Percentiles rank a stretch among this genome's conserved stretches.
These are phyloP conservation scores for Lagothrix lagotricha DNA, from an alignment of 2,797 vertebrate genomes.

Conservation along the genomic window DNA sequence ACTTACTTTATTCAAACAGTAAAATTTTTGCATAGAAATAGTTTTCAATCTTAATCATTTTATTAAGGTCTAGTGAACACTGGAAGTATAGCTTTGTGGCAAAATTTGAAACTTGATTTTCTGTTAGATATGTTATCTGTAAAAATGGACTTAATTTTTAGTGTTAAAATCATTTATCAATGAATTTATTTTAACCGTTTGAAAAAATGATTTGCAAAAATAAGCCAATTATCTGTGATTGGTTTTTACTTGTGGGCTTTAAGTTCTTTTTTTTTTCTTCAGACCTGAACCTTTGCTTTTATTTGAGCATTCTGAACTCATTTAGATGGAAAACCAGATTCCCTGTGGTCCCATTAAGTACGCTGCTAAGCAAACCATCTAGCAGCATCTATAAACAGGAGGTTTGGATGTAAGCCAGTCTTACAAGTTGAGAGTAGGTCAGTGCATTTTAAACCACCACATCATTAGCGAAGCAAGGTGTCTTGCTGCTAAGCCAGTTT, in stretches of 20 bases:
- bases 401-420: conserved; percentile 75
- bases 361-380: conserved; percentile 81
- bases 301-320: conserved; percentile 76
- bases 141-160: background rate
- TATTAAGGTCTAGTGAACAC: background rate
- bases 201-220: conserved; percentile 37
- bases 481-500: conserved; percentile 29
- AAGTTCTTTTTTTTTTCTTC: background rate
- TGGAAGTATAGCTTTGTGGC: background rate
- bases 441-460: conserved; percentile 76
- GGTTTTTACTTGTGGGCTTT: background rate
- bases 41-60: background rate
- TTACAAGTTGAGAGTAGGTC: conserved; percentile 70
- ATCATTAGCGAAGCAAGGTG: conserved; percentile 70
- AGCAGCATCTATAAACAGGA: conserved; percentile 73
- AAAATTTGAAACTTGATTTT: conserved; percentile 39
- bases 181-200: background rate
- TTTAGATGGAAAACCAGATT: conserved; percentile 77
- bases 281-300: conserved; percentile 63
- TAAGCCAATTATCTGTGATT: conserved; percentile 41
- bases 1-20: background rate
- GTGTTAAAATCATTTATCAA: conserved; percentile 25
- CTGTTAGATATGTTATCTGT: background rate
- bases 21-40: background rate
- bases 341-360: conserved; percentile 73